Evolutionary conservation across 64 coral and sea anemone species (phyloP).

Genomic region (Pachyseris speciosa): DNA sequence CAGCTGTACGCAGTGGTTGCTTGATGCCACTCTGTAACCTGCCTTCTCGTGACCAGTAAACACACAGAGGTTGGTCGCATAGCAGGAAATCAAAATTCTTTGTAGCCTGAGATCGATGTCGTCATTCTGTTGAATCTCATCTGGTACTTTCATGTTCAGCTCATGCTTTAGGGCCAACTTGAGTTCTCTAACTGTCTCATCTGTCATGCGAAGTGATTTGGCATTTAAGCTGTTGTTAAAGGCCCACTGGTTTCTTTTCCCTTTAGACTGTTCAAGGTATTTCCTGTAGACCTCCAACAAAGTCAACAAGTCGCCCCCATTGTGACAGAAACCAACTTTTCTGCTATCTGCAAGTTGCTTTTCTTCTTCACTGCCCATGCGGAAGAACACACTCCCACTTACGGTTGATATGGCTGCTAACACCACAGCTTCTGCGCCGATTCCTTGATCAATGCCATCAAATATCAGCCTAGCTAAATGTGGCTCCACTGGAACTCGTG

Average conservation of each 20-base stretch:
- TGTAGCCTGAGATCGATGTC: conserved; percentile 54
- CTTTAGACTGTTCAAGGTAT: conserved; percentile 46
- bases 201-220: conserved; percentile 85
- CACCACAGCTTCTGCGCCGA: conserved; percentile 73
- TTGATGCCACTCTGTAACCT: conserved; percentile 68
- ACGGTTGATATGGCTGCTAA: conserved; percentile 76
- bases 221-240: conserved; percentile 85
- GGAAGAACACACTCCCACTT: conserved; percentile 81
- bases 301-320: conserved; percentile 82
- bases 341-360: conserved; percentile 74
- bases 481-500: conserved; percentile 75
- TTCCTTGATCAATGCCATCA: conserved; percentile 73
- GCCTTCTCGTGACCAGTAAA: conserved; percentile 80
- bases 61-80: conserved; percentile 67
- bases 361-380: conserved; percentile 90
- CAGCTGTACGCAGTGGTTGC: conserved; percentile 61
- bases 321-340: conserved; percentile 80
- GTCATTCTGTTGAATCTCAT: neutral
- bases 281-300: conserved; percentile 73
- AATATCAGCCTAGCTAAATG: conserved; percentile 72
- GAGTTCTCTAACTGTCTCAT: conserved; percentile 84
- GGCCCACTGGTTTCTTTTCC: conserved; percentile 66
- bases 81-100: conserved; percentile 80
- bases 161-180: conserved; percentile 65
- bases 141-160: neutral